Conservation (phyloP, 1,140 invertebrate genomes). For the Thaumatotibia leucotreta region DNA sequence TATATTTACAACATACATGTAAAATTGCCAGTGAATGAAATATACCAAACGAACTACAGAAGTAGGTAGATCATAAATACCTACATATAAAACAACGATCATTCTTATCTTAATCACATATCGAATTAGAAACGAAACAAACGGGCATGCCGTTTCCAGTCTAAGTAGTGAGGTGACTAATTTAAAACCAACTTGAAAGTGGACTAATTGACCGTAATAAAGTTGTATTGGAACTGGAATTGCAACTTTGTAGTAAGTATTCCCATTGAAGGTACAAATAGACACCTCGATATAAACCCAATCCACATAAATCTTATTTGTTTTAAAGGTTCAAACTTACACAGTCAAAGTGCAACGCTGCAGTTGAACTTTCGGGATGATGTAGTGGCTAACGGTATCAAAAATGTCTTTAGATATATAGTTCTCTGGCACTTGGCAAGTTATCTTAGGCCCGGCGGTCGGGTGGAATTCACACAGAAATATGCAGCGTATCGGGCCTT, state of each 20-base stretch:
- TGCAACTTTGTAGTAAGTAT: neutral
- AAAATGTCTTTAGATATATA: conserved; percentile 93
- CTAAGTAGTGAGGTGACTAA: neutral
- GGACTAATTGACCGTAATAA: neutral
- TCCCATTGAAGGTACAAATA: neutral
- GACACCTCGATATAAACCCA: neutral
- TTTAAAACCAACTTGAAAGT: neutral
- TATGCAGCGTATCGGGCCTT: conserved; percentile 86
- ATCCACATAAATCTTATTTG: neutral
- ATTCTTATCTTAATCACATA: neutral
- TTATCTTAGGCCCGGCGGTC: conserved; percentile 88
- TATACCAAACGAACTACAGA: no score
- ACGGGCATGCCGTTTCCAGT: neutral
- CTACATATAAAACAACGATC: neutral
- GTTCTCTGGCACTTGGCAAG: conserved; percentile 89
- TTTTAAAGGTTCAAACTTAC: conserved; percentile 78
- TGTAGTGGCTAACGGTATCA: conserved; percentile 93
- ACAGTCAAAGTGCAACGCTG: conserved; percentile 91
- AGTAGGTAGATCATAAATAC: conserved; percentile 9
- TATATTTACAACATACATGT: no score
- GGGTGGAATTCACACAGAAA: conserved; percentile 92
- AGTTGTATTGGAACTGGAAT: neutral
- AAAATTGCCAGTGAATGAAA: no score
- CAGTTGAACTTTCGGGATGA: conserved; percentile 95
- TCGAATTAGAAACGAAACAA: neutral